These are phyloP conservation scores for Tetramorium simillimum DNA, from an alignment of 1,140 invertebrate species.

Conservation along the genomic window DNA sequence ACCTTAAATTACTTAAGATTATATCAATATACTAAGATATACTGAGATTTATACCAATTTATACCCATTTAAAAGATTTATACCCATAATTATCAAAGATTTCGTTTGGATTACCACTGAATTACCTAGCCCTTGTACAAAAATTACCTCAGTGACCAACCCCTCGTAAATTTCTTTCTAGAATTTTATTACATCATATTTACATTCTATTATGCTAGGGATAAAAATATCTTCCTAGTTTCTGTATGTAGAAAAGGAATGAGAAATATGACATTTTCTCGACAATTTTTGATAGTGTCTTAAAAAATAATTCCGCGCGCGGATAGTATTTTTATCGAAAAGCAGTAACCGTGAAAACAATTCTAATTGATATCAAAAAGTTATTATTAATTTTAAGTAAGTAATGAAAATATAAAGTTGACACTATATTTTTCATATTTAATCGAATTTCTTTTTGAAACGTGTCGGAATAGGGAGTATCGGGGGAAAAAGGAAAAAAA, in stretches of 20 bases:
- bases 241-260: neutral
- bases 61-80: too few species aligned
- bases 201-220: neutral
- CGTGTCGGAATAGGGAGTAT: neutral
- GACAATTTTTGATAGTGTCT: neutral
- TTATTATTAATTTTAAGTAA: neutral
- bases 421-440: neutral
- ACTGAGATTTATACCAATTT: too few species aligned
- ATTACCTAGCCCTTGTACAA: too few species aligned
- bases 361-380: neutral
- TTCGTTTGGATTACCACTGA: too few species aligned
- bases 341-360: neutral
- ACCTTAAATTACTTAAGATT: too few species aligned
- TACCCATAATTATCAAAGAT: too few species aligned
- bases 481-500: too few species aligned
- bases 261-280: neutral
- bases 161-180: neutral
- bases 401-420: neutral
- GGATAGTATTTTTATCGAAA: neutral
- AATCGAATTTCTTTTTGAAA: neutral
- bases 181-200: too few species aligned
- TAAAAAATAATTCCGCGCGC: too few species aligned
- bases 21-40: too few species aligned
- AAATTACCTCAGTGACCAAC: too few species aligned
- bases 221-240: neutral